Base-by-base conservation (phyloP, 1,140 invertebrate genomes). In the Octopus sinensis region DNA sequence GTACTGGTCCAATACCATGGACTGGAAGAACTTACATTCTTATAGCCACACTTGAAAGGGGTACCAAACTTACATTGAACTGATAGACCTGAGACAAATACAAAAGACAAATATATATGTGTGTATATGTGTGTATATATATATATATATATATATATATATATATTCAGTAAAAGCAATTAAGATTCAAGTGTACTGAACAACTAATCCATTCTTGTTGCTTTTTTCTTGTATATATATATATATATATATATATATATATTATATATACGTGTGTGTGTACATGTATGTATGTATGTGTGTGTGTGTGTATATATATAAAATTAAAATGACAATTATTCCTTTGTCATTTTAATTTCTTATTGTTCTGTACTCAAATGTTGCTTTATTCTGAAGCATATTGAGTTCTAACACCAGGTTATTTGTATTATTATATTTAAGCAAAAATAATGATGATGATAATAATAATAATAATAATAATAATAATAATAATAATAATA, bases 211-310 rank as follows among this genome's bases (percentile, higher is more conserved):
- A 62, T 9, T 62, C 6, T 6, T 62, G 17, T 6, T 62, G 6
- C 17, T 62, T 62, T 17, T 9, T 6, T 62, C 17, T 12, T 71
- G 5, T 13, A 71, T 71, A 71, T 71, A 71, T 71, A 71, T 71
- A 71, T 71, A 71, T 71, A 71, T 71, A 71, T 71, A 71, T 71
- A 71, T 71, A 71, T 71, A 71, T 71, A 71, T 71, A 71, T 71
- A 71, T 71, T 9, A 9, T 62, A 62, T 62, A 62, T 71, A 5
- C 30, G 4, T 71, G 12, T 71, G 30, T 71, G 30, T 71, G 30
- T 71, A 71, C 30, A 71, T 71, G 30, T 71, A 71, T 71, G 30
- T 71, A 71, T 71, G 30, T 71, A 71, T 71, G 30, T 71, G 30
- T 71, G 30, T 71, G 30, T 71, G 30, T 71, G 30, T 71, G 30